A percentile compares a stretch with the other conserved stretches of the same genome.
Evolutionary conservation across 1,140 invertebrate species (phyloP).

Genomic region (Paraescarpia echinospica): DNA sequence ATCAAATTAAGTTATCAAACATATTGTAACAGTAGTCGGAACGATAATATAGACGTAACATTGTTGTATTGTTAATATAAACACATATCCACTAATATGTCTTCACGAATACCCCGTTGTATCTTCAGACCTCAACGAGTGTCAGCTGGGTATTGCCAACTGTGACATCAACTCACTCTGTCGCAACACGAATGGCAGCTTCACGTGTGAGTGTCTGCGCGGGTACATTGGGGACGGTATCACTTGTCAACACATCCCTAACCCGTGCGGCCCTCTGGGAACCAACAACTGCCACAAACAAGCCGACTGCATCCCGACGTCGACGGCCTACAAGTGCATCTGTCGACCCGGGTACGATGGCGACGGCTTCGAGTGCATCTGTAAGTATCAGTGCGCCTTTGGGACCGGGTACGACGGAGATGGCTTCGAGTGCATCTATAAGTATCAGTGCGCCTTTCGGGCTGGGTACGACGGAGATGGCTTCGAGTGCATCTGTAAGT

Average conservation of each 20-base stretch:
- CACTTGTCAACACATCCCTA: constrained; percentile 19
- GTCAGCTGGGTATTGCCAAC: constrained; percentile 34
- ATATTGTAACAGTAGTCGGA: too few species aligned
- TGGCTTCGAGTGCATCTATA: constrained; percentile 69
- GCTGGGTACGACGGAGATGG: constrained; percentile 63
- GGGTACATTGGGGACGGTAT: constrained; percentile 30
- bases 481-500: constrained; percentile 61
- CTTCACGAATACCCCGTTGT: background rate
- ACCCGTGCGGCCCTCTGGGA: background rate
- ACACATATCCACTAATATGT: background rate
- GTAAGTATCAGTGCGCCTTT: background rate
- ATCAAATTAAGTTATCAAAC: too few species aligned
- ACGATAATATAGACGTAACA: too few species aligned
- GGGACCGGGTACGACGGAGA: constrained; percentile 36
- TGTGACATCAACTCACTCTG: constrained; percentile 64
- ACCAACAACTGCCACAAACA: background rate
- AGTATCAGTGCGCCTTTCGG: background rate
- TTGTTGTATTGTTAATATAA: background rate
- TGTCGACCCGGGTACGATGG: constrained; percentile 25
- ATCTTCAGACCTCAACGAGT: constrained; percentile 65
- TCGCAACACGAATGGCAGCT: constrained; percentile 30
- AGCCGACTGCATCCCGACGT: background rate
- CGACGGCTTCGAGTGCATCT: constrained; percentile 70
- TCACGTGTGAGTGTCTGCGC: constrained; percentile 31
- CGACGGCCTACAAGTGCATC: background rate